Evolutionary conservation across 2,797 vertebrate species (phyloP).

Genomic region (Phataginus tricuspis): DNA sequence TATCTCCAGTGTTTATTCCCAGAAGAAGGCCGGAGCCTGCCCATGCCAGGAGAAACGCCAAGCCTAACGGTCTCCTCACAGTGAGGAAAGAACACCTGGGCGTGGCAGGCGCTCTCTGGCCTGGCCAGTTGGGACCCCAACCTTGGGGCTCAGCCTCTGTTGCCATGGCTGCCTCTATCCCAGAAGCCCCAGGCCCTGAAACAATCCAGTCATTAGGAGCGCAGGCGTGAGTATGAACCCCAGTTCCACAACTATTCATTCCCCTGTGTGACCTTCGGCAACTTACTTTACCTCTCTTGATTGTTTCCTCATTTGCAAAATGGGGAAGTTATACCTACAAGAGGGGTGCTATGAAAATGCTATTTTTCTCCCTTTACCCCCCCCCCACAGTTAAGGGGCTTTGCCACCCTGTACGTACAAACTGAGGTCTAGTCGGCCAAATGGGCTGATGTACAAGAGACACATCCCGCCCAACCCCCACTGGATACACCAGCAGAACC

Average conservation of each 20-base stretch:
- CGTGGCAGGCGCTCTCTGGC: background rate
- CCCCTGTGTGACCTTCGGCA: background rate
- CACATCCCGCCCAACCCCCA: accelerated
- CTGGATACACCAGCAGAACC: background rate
- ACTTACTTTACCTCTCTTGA: background rate
- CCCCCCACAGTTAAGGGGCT: background rate
- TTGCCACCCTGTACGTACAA: background rate
- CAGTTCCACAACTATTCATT: background rate
- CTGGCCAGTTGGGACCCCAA: background rate
- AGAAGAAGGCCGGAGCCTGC: background rate
- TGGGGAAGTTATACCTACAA: background rate
- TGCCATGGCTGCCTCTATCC: background rate
- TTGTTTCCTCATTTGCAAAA: slow-evolving; percentile 21
- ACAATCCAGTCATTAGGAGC: background rate
- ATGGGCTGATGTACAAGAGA: background rate
- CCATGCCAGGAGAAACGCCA: background rate
- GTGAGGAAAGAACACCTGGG: background rate
- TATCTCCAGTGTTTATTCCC: background rate
- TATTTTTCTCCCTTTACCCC: background rate
- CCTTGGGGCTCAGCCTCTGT: background rate
- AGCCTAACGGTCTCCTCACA: background rate
- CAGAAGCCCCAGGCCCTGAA: background rate
- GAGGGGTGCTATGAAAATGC: background rate
- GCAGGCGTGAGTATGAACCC: background rate
- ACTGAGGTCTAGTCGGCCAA: background rate